These are phyloP conservation scores for Megaustenia siamemsis DNA, from an alignment of 2,888 invertebrate species.

Conservation along the genomic window DNA sequence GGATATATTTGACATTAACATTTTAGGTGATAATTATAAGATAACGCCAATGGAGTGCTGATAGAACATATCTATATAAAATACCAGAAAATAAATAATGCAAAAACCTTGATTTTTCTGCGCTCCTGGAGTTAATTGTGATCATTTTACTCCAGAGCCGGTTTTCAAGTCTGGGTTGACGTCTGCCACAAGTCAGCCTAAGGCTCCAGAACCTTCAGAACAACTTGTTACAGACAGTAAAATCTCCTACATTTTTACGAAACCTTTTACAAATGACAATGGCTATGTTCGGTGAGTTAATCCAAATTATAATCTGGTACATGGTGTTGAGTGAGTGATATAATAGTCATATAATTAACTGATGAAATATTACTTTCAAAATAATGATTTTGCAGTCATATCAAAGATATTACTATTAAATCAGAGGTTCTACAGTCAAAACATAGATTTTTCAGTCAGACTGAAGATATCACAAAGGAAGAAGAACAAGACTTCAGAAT, in stretches of 20 bases:
- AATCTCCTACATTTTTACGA: slow-evolving; percentile 65
- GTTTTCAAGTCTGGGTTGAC: slow-evolving; percentile 63
- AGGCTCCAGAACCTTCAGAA: slow-evolving; percentile 42
- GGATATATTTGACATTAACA: too few species aligned
- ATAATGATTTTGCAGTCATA: too few species aligned
- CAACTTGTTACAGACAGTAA: slow-evolving; percentile 55
- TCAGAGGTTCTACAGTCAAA: too few species aligned
- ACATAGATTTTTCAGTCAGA: too few species aligned
- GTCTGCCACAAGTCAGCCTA: slow-evolving; percentile 61
- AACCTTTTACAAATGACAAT: slow-evolving; percentile 70
- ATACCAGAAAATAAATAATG: not conserved
- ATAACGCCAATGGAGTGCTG: not conserved
- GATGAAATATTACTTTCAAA: too few species aligned
- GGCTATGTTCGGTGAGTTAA: slow-evolving; percentile 82
- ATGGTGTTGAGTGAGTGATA: too few species aligned
- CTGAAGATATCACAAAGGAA: too few species aligned
- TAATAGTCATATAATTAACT: too few species aligned
- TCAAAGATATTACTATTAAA: too few species aligned
- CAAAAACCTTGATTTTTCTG: not conserved
- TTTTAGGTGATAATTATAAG: not conserved
- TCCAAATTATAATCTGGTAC: too few species aligned
- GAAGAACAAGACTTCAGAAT: too few species aligned
- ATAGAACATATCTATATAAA: not conserved
- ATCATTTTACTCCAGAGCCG: slow-evolving; percentile 60
- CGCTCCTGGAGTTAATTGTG: not conserved